Base-by-base conservation (phyloP, 1,140 invertebrate species). In the Antheraea mylitta region DNA sequence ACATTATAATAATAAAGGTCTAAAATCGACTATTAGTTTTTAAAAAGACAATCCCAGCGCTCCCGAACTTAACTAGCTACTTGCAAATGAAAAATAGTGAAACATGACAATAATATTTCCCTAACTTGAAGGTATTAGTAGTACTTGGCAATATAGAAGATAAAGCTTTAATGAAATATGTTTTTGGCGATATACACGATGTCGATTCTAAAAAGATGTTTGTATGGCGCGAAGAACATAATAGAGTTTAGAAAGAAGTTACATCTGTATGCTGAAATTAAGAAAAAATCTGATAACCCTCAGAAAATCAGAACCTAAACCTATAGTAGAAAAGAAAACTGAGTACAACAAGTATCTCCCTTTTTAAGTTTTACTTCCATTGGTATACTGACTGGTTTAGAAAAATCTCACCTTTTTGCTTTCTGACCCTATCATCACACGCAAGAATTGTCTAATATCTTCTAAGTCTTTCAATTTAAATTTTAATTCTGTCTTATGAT, bases 71-170 rank as follows among this genome's bases (percentile, higher is more conserved):
- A n/a, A n/a, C n/a, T n/a, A n/a, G n/a, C n/a, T n/a, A n/a, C n/a
- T n/a, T n/a, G n/a, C n/a, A 75, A 22, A 72, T 69, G 73, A 75
- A 68, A 63, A 45, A 45, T 11, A 19, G 64, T 48, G 67, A 75
- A 45, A 75, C 67, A 0, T 70, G 64, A 37, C 70, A 75, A 65
- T 68, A 72, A 36, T 75, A 75, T 22, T 75, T 72, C 18, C 22
- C 72, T 3, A 13, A 58, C 11, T 67, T 72, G 67, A 72, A 72
- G 36, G 80, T 81, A 53, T 72, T 86, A 16, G 77, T 79, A 13
- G 36, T 74, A 11, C 78, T 78, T 58, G 79, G 68, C 3, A 64
- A 78, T 3, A 65, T 86, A 42, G 84, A 87, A 63, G 71, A 76
- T 18, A 64, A 61, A 9, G 69, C 79, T 8, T n/a, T 59, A 19